These are phyloP conservation scores for Lophius piscatorius DNA, from an alignment of 2,113 vertebrate genomes.

Conservation along the genomic window DNA sequence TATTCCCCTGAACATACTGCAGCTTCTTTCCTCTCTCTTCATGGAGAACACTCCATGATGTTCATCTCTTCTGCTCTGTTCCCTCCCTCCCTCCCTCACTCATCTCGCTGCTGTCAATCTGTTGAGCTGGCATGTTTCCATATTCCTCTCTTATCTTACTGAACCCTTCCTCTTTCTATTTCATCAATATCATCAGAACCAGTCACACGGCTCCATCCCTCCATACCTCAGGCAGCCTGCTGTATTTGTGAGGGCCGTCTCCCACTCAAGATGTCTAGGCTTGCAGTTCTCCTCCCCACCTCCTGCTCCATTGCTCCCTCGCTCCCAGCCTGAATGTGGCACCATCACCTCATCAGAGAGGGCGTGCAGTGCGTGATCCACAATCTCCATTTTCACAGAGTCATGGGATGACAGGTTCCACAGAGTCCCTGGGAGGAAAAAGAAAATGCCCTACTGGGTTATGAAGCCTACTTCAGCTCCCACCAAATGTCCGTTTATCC, in stretches of 20 bases:
- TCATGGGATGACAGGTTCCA: constrained; percentile 98
- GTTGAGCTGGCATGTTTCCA: constrained; percentile 21
- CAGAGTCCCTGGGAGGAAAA: constrained; percentile 85
- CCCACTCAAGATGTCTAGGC: constrained; percentile 93
- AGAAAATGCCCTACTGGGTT: too few species aligned
- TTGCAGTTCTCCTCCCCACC: constrained; percentile 88
- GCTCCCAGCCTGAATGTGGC: constrained; percentile 92
- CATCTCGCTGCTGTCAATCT: constrained; percentile 25
- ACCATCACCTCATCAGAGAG: constrained; percentile 93
- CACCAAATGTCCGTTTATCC: background rate
- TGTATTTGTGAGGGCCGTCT: constrained; percentile 92
- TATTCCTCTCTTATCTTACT: background rate
- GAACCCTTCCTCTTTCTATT: background rate
- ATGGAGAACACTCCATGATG: background rate
- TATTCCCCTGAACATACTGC: too few species aligned
- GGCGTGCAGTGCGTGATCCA: constrained; percentile 92
- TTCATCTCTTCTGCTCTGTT: constrained; percentile 17
- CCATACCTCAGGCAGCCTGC: constrained; percentile 93
- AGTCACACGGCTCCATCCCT: background rate
- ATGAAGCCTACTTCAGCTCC: background rate
- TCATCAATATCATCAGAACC: background rate
- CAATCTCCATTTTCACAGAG: constrained; percentile 97
- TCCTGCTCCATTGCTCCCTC: constrained; percentile 71
- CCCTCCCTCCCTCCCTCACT: constrained; percentile 15
- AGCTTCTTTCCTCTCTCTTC: background rate